Base-by-base conservation (phyloP, 2,113 vertebrate species). In the Oceanodroma tethys region DNA sequence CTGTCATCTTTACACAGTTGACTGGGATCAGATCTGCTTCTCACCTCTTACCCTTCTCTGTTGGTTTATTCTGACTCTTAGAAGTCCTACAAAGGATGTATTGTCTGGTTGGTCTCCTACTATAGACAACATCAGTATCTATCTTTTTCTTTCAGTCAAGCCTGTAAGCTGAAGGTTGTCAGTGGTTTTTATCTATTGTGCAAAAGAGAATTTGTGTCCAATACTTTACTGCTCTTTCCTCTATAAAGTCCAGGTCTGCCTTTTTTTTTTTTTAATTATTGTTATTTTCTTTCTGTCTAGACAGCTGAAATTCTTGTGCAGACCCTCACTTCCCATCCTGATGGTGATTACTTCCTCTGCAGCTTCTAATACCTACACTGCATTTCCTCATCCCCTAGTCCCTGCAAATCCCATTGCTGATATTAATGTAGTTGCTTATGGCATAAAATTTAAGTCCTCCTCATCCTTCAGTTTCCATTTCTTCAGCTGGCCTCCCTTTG, bases 251-350 rank as follows among this genome's bases (percentile, higher is more conserved):
- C 43, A 36, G 26, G 66, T 63, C 32, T 76, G 52, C 3, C 13
- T 21, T n/a, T 40, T 25, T 40, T 10, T 20, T 43, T 38, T 66
- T 22, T 4, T 4, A 29, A 23, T 85, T 52, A 21, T 76, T 88
- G 30, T 60, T 91, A 52, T 91, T 96, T 86, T 76, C 81, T 91
- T 93, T 58, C 85, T 88, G 95, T 93, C 75, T 95, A 96, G 82
- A 96, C 92, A 81, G 90, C 36, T 81, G 88, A 93, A 83, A 88
- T 91, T 88, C 55, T 86, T 71, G 45, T 66, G 14, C 79, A 97
- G 95, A 58, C 42, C 75, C 67, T 90, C 27, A 25, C 71, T 80
- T 96, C 82, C 79, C 71, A 36, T 82, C 42, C 75, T 62, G 48
- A 76, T 14, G 15, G 34, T 60, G 71, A 62, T 96, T 88, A 55